These are phyloP conservation scores for Montipora efflorescens DNA, from an alignment of 64 coral and sea anemone species.

Conservation along the genomic window DNA sequence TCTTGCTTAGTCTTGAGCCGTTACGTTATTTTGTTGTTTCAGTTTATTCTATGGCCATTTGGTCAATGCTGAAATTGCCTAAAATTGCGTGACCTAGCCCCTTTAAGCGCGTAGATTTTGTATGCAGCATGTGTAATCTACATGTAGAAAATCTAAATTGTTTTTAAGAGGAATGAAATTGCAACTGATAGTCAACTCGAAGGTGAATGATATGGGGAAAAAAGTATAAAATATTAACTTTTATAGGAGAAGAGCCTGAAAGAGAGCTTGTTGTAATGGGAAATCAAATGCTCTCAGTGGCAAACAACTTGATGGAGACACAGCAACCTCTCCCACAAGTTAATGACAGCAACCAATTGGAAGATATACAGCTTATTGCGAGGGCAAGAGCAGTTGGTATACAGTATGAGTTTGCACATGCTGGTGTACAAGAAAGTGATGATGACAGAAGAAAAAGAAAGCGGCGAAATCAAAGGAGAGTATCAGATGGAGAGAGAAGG, in stretches of 20 bases:
- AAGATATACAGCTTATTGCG: not conserved
- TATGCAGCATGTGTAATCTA: too few relatives aligned
- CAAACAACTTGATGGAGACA: not conserved
- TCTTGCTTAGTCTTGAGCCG: too few relatives aligned
- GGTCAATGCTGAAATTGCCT: too few relatives aligned
- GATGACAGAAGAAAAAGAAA: slow-evolving; percentile 18
- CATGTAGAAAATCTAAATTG: too few relatives aligned
- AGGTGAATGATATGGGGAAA: too few relatives aligned
- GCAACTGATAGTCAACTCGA: too few relatives aligned
- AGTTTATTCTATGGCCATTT: too few relatives aligned
- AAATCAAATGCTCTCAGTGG: not conserved
- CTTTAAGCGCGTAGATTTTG: too few relatives aligned
- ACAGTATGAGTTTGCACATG: slow-evolving; percentile 18
- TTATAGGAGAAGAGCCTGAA: not conserved
- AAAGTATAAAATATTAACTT: not conserved
- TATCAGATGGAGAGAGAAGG: slow-evolving; percentile 10
- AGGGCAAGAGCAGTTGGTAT: slow-evolving; percentile 28
- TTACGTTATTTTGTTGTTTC: too few relatives aligned
- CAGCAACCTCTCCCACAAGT: not conserved
- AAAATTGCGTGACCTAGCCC: too few relatives aligned
- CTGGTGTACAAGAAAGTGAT: not conserved
- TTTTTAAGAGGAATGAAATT: too few relatives aligned
- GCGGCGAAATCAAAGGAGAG: not conserved
- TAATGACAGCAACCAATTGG: not conserved
- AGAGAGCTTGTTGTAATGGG: not conserved